These are phyloP conservation scores for Crypturellus tataupa DNA, from an alignment of 2,797 vertebrate genomes.

Conservation along the genomic window DNA sequence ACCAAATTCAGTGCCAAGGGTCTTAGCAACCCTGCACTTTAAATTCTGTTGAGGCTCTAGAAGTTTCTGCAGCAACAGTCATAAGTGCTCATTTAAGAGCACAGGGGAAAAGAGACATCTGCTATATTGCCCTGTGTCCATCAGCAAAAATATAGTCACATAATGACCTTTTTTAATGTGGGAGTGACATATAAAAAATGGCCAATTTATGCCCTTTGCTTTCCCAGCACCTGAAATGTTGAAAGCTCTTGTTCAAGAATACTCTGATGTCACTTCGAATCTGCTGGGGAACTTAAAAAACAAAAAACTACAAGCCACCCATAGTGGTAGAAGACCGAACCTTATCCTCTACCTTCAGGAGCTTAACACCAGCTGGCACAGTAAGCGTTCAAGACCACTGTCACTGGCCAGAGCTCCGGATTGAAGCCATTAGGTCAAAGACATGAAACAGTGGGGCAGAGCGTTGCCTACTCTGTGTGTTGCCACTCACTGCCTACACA, in stretches of 20 bases:
- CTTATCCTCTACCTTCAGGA: background rate
- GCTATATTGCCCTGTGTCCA: background rate
- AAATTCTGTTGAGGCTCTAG: background rate
- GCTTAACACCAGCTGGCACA: background rate
- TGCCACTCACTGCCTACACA: background rate
- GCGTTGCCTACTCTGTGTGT: background rate
- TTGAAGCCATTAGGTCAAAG: background rate
- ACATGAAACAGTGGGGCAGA: background rate
- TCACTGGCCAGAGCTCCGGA: background rate
- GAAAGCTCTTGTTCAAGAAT: background rate
- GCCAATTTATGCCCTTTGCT: background rate
- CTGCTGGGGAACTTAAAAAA: background rate
- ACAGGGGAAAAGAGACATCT: background rate
- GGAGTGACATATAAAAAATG: background rate
- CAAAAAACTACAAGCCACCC: background rate
- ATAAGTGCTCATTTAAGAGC: background rate
- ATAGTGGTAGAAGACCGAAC: background rate
- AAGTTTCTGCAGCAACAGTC: background rate
- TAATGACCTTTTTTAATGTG: background rate
- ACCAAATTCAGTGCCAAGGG: background rate
- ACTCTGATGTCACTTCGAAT: rapidly evolving
- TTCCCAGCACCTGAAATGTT: background rate
- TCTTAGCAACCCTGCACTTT: background rate
- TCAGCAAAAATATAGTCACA: background rate
- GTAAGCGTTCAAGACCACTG: background rate